Conservation (phyloP, 2,888 invertebrate species). For the Drosophila meridiana region DNA sequence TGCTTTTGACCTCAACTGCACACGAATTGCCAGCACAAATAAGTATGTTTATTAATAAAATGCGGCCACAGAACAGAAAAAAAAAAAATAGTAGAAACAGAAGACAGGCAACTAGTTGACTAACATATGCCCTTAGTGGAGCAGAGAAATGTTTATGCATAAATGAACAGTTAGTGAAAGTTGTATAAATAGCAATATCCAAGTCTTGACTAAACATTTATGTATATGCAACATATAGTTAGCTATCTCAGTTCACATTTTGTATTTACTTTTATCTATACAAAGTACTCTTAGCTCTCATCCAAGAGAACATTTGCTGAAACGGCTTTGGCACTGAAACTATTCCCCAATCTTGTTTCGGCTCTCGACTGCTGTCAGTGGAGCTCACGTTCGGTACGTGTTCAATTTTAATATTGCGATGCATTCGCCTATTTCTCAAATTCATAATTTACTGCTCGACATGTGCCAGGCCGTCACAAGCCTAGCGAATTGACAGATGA, state of each 20-base stretch:
- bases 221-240: not conserved
- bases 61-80: constrained; percentile 19
- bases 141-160: not conserved
- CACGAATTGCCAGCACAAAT: constrained; percentile 26
- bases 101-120: not conserved
- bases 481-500: constrained; percentile 51
- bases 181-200: not conserved
- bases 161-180: not conserved
- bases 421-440: constrained; percentile 41
- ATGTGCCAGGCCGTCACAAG: constrained; percentile 30
- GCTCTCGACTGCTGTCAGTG: constrained; percentile 33
- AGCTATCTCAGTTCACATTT: not conserved
- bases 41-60: constrained; percentile 69
- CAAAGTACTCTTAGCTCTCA: constrained; percentile 26
- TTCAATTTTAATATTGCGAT: constrained; percentile 63
- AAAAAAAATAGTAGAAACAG: not conserved
- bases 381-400: constrained; percentile 58
- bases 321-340: constrained; percentile 16
- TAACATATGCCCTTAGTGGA: not conserved
- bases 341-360: constrained; percentile 30
- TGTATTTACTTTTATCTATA: constrained; percentile 3
- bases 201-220: not conserved
- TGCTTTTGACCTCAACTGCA: constrained; percentile 14
- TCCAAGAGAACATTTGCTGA: constrained; percentile 14
- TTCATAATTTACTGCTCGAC: constrained; percentile 43